phyloP scores from a whole-genome alignment of 2,888 invertebrate species.

The Hirtodrosophila alboralis region DNA sequence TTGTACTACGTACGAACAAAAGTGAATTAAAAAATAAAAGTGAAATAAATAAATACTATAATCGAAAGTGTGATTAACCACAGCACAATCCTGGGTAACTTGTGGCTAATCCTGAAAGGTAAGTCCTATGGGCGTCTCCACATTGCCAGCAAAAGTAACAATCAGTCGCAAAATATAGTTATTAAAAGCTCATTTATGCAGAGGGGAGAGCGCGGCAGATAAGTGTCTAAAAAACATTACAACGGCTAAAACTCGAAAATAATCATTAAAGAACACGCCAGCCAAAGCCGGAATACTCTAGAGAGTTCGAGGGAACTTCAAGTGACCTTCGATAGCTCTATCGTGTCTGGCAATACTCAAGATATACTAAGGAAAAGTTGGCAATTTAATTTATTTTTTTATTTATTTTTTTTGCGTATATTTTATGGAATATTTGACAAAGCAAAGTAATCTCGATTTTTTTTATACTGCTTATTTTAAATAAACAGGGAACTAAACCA shows the following conservation, averaged over 20 bases:
- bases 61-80: conserved; percentile 27
- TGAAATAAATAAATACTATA: not conserved
- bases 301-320: not conserved
- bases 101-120: conserved; percentile 82
- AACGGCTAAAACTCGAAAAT: not conserved
- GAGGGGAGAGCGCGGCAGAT: conserved; percentile 6
- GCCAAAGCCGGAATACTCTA: conserved; percentile 4
- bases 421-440: no score
- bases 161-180: conserved; percentile 47
- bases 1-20: conserved; percentile 11
- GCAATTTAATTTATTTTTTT: conserved; percentile 6
- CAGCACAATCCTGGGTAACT: conserved; percentile 81
- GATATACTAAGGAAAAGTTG: not conserved
- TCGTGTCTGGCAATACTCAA: not conserved
- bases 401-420: no score
- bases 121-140: conserved; percentile 44
- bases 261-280: conserved; percentile 18
- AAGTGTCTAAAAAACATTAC: conserved; percentile 20
- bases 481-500: no score
- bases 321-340: conserved; percentile 18
- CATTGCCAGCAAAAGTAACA: conserved; percentile 21
- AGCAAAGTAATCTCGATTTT: no score
- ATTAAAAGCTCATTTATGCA: conserved; percentile 63
- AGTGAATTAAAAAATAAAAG: conserved; percentile 1
- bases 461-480: no score